Evolutionary conservation across 2,113 vertebrate genomes (phyloP), one percentile per base, ranked within the genome.

Genomic region (Nesogale talazaci): DNA sequence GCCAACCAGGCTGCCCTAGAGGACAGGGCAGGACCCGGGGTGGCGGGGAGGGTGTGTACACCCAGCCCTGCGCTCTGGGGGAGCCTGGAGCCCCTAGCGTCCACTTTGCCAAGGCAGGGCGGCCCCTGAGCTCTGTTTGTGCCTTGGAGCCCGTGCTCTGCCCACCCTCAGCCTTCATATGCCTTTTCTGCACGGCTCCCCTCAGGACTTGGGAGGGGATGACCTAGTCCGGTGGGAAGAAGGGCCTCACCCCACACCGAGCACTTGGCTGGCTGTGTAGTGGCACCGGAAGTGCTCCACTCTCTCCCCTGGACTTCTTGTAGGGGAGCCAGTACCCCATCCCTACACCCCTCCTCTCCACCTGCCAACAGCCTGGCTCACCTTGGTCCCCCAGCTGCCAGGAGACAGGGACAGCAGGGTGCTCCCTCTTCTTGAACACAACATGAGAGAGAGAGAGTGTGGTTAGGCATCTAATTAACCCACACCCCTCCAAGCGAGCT

Each of bases 151-250:
- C 3, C 38, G 40, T 67, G 2, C 29, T 72, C 79, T 16, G 70
- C 40, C 40, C 17, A 0, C 34, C 14, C n/a, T 38, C 8, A 0
- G 0, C 46, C 46, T 65, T 36, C 0, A 0, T 0, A 1, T 27
- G n/a, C 17, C 46, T 70, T 75, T 63, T 46, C 20, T 72, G 67
- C 38, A 65, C 29, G 9, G 0, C 1, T 1, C 10, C 23, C 20
- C n/a, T n/a, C 6, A 42, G 69, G 3, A n/a, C 36, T 94, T 52
- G 67, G 16, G 65, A 42, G 42, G 61, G 81, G 61, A 23, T 52
- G 74, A 34, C 4, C 7, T 31, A 57, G 22, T 38, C 74, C 22
- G 34, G 36, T 42, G 40, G 31, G 59, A 16, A 79, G 12, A 25
- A 25, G 1, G 59, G 25, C n/a, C 17, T 90, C 38, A n/a, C 2